Evolutionary conservation across 2,888 invertebrate genomes (phyloP), one percentile per base, ranked within the genome.

Genomic region (Trilocha varians): DNA sequence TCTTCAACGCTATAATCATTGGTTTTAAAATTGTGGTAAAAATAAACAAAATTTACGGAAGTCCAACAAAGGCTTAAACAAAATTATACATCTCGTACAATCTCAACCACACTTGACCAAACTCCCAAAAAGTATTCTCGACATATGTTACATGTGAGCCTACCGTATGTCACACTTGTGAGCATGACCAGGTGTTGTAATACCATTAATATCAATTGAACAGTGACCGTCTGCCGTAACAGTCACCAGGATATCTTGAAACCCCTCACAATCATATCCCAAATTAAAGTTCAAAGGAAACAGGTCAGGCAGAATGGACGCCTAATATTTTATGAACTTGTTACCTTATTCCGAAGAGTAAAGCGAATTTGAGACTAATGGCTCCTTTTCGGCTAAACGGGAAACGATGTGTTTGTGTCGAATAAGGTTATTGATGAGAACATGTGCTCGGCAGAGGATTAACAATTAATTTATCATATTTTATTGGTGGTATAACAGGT

Each of bases 121-220:
- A 6, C 14, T 14, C 14, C 9, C 34, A 34, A 34, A n/a, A n/a
- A 34, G n/a, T 6, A 34, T 13, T 13, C 11, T 34, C 6, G n/a
- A 38, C 17, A 11, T 38, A 1, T 34, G 25, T 47, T 9, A 45
- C 70, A 83, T 83, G 69, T 79, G 69, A 79, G 41, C 75, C 68
- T 2, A 39, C 46, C 55, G 40, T 34, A 45, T 46, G 45, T 59
- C 47, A 58, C 62, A 63, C 63, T 65, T 63, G 68, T 65, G 61
- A 57, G 58, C 54, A 73, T 53, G 62, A 74, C 82, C 84, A 84
- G 84, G 84, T 84, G 84, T 70, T 67, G 62, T 66, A 61, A 59
- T 53, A 59, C 70, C 78, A 79, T 84, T 83, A 79, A 83, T 84
- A 82, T 83, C 84, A 83, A 84, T 84, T 79, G 80, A 72, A 66